Conservation (phyloP, 2,888 invertebrate species). For the Caenorhabditis auriculariae region DNA sequence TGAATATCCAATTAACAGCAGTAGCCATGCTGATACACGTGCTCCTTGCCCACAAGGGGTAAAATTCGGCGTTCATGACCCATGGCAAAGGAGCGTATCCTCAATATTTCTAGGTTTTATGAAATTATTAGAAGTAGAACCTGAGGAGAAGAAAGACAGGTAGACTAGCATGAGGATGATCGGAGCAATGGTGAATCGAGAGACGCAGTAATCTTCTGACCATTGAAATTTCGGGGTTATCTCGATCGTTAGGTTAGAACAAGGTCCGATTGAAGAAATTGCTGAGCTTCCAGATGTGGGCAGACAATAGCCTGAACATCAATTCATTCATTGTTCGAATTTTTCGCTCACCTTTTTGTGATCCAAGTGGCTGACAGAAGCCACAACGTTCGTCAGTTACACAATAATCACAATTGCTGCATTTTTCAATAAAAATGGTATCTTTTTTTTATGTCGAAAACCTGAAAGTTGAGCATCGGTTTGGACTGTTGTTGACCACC, state of each 20-base stretch:
- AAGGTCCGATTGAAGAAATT: slow-evolving; percentile 10
- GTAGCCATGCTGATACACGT: slow-evolving; percentile 59
- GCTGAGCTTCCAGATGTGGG: slow-evolving; percentile 3
- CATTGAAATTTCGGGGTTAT: slow-evolving; percentile 13
- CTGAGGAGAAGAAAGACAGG: slow-evolving; percentile 28
- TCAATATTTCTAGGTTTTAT: slow-evolving; percentile 24
- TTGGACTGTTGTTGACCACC: too few species aligned
- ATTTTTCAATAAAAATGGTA: too few species aligned
- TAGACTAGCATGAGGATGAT: slow-evolving; percentile 53
- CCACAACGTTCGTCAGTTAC: slow-evolving; percentile 66
- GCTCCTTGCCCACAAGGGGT: slow-evolving; percentile 68
- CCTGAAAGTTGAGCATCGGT: too few species aligned
- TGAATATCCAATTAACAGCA: slow-evolving; percentile 67
- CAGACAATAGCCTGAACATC: slow-evolving; percentile 14
- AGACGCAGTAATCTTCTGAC: slow-evolving; percentile 48
- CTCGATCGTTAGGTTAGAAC: slow-evolving; percentile 10
- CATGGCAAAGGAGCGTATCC: slow-evolving; percentile 70
- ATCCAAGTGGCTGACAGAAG: slow-evolving; percentile 28
- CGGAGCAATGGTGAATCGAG: slow-evolving; percentile 61
- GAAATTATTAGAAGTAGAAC: too few species aligned
- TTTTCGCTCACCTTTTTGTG: neutral
- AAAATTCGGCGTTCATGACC: slow-evolving; percentile 70
- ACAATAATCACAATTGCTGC: slow-evolving; percentile 65
- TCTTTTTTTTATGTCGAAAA: too few species aligned
- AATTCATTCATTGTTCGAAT: neutral